Evolutionary conservation across 2,113 vertebrate genomes (phyloP).

Genomic region (Prochilodus magdalenae): DNA sequence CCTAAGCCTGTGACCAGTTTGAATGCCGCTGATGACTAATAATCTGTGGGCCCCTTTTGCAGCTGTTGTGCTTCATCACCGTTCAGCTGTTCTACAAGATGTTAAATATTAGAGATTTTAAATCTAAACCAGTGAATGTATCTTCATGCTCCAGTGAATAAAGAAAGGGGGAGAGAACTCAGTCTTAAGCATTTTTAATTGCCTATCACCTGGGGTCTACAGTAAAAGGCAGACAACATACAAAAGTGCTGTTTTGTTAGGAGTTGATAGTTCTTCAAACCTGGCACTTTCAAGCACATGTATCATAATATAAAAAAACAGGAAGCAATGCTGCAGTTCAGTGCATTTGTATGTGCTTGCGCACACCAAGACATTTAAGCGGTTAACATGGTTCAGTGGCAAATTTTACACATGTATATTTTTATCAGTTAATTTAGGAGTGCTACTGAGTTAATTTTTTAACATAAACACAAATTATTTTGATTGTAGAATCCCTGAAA

Average conservation of each 20-base stretch:
- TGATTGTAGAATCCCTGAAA: constrained; percentile 8
- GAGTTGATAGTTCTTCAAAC: constrained; percentile 29
- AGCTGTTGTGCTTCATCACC: constrained; percentile 21
- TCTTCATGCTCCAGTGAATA: background rate
- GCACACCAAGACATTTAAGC: background rate
- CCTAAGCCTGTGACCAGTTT: background rate
- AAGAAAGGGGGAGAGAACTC: background rate
- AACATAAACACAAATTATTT: background rate
- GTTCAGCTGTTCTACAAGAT: background rate
- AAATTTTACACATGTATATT: background rate
- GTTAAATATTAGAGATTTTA: background rate
- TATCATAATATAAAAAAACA: constrained; percentile 6
- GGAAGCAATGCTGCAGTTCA: constrained; percentile 16
- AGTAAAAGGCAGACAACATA: constrained; percentile 41
- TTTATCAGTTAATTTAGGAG: constrained; percentile 33
- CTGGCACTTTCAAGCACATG: background rate
- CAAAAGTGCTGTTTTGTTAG: constrained; percentile 55
- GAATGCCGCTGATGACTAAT: background rate
- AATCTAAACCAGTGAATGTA: background rate
- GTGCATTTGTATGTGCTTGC: constrained; percentile 24
- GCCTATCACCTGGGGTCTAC: constrained; percentile 34
- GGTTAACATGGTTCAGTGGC: background rate
- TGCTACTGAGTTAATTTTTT: background rate
- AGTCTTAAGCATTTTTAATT: constrained; percentile 34
- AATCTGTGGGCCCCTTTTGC: constrained; percentile 12